A percentile compares a stretch with the other conserved stretches of the same genome.
These are phyloP conservation scores for Drosophila histrio DNA, from an alignment of 2,888 invertebrate genomes.

Conservation along the genomic window DNA sequence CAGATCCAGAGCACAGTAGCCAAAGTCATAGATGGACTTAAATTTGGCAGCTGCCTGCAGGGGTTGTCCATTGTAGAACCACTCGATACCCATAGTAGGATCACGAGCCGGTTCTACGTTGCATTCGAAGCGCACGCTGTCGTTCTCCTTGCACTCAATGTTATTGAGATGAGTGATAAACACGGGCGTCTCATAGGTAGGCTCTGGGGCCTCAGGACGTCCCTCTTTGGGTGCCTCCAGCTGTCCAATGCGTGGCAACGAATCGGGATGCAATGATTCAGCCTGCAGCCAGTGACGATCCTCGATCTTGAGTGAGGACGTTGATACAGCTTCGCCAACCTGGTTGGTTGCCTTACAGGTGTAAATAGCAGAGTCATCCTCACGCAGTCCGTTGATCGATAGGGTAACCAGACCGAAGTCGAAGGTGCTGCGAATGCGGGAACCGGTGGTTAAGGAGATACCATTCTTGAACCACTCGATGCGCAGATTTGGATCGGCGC, in stretches of 20 bases:
- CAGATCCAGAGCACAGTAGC: conserved; percentile 96
- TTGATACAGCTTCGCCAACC: conserved; percentile 97
- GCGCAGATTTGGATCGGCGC: conserved; percentile 93
- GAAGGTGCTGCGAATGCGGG: conserved; percentile 95
- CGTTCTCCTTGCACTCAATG: conserved; percentile 94
- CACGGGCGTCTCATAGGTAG: conserved; percentile 92
- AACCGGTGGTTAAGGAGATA: conserved; percentile 92
- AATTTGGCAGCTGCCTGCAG: conserved; percentile 95
- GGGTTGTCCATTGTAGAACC: conserved; percentile 97
- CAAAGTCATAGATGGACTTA: conserved; percentile 97
- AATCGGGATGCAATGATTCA: conserved; percentile 95
- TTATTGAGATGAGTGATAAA: conserved; percentile 96
- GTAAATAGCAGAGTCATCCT: conserved; percentile 97
- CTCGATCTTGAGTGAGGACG: conserved; percentile 94
- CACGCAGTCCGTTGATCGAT: conserved; percentile 93
- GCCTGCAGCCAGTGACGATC: conserved; percentile 95
- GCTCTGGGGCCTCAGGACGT: conserved; percentile 89
- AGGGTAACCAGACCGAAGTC: conserved; percentile 98
- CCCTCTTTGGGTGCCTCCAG: conserved; percentile 91
- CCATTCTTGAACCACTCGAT: conserved; percentile 98
- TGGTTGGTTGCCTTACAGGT: conserved; percentile 97
- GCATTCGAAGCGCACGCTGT: conserved; percentile 95
- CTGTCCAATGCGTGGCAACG: conserved; percentile 92
- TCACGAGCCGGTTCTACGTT: conserved; percentile 96
- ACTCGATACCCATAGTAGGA: conserved; percentile 95